Percentiles rank a stretch among this genome's conserved stretches.
Evolutionary conservation across 2,888 invertebrate genomes (phyloP).

Genomic region (Aleiodes leptofemur): DNA sequence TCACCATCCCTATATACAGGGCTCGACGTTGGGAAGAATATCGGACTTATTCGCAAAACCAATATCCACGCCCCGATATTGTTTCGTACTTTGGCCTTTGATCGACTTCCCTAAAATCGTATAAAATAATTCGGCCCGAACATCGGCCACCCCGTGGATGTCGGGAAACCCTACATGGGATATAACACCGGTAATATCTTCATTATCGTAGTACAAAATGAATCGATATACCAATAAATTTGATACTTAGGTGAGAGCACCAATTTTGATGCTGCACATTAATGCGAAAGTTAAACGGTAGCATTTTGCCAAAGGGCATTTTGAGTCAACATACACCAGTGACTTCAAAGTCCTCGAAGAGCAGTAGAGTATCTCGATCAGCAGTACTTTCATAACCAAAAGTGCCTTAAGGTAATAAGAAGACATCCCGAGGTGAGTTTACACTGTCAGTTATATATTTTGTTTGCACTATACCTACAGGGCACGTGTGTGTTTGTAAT

Average conservation of each 20-base stretch:
- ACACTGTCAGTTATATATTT: too few relatives aligned
- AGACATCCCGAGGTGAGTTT: background rate
- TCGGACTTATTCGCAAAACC: too few relatives aligned
- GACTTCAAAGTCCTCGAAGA: conserved; percentile 5
- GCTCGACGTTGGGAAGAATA: too few relatives aligned
- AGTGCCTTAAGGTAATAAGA: conserved; percentile 2
- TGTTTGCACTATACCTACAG: too few relatives aligned
- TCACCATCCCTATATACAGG: too few relatives aligned
- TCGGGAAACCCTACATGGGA: too few relatives aligned
- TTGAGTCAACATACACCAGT: background rate
- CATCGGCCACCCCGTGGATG: too few relatives aligned
- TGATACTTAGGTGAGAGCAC: background rate
- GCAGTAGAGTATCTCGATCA: background rate
- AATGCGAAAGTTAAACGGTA: conserved; percentile 1
- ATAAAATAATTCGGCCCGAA: too few relatives aligned
- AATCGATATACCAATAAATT: conserved; percentile 12
- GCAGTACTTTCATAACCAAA: background rate
- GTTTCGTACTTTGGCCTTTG: too few relatives aligned
- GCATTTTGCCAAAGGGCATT: conserved; percentile 13
- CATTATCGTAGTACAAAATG: background rate
- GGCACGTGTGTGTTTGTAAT: too few relatives aligned
- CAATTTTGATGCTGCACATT: background rate
- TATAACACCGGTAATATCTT: background rate
- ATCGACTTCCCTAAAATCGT: too few relatives aligned
- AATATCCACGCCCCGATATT: too few relatives aligned